Evolutionary conservation across 2,797 vertebrate species (phyloP).

Genomic region (Rallus crepitans): DNA sequence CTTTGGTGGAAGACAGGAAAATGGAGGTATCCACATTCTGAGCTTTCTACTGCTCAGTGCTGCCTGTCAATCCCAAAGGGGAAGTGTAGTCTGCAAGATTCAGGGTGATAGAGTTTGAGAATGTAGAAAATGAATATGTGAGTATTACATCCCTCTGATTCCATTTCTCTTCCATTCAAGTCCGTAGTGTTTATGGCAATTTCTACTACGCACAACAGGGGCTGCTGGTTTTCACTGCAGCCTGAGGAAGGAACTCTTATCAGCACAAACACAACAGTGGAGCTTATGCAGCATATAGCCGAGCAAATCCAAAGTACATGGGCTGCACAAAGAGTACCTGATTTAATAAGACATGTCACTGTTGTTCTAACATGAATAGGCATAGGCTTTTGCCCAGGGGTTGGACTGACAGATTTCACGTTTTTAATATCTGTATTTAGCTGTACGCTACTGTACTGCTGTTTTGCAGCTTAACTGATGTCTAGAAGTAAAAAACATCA

Average conservation of each 20-base stretch:
- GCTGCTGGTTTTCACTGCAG: background rate
- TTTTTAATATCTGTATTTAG: background rate
- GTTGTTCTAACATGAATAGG: background rate
- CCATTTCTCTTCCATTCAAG: background rate
- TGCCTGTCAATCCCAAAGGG: background rate
- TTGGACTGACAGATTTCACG: background rate
- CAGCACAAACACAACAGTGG: background rate
- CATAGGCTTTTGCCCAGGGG: background rate
- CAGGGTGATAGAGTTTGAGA: background rate
- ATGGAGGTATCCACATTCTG: background rate
- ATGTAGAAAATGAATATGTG: background rate
- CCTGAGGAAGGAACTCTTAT: background rate
- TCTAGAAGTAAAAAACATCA: background rate
- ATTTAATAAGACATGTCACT: background rate
- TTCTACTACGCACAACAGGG: background rate
- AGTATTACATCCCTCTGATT: background rate
- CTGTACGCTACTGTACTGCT: background rate
- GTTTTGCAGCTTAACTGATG: background rate
- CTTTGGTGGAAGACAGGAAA: background rate
- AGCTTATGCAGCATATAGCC: background rate
- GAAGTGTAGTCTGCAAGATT: rapidly evolving
- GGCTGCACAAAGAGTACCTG: background rate
- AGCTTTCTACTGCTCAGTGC: background rate
- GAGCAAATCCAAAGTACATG: background rate
- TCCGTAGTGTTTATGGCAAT: background rate